Base-by-base conservation (phyloP, 2,888 invertebrate genomes). In the Dendrolimus houi region DNA sequence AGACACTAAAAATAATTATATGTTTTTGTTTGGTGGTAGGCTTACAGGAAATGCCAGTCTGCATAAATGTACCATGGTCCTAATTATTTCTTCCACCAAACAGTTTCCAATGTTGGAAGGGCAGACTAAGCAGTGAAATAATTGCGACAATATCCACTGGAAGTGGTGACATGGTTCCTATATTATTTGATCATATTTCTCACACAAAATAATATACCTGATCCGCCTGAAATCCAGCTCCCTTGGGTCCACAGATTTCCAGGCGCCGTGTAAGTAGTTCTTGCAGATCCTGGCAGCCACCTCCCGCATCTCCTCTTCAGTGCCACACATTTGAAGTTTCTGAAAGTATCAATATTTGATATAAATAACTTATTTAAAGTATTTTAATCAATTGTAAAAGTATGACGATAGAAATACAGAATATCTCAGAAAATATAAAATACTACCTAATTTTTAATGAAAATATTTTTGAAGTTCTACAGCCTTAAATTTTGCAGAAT, bases 241-340 rank as follows among this genome's bases (percentile, higher is more conserved):
- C 9, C 94, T 91, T 0, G 95, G 91, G 9, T 94, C 93, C 41
- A 97, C 95, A 41, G 93, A 94, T 83, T 96, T 97, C 98, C 98
- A 98, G 7, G 95, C 94, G 1, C 98, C 98, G 66, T 96, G 94
- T 55, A 98, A 92, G 79, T 97, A 98, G 84, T 97, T 97, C 67
- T 95, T 93, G 85, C 98, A 98, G 67, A 98, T 96, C 70, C 95
- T 93, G 14, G 95, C 95, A 0, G 97, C 97, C 61, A 96, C 94
- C 64, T 96, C 94, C 58, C 95, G 91, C 94, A 97, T 96, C 81
- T 97, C 96, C 17, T 91, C 88, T 66, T 92, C 93, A 8, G 93
- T 93, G 10, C 93, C 93, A 63, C 92, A 92, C 92, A 94, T 93
- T 89, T 94, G 92, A 7, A 88, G 82, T 74, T 88, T 89, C 90